Conservation (phyloP, 2,797 vertebrate genomes). For the Hydrophis major region DNA sequence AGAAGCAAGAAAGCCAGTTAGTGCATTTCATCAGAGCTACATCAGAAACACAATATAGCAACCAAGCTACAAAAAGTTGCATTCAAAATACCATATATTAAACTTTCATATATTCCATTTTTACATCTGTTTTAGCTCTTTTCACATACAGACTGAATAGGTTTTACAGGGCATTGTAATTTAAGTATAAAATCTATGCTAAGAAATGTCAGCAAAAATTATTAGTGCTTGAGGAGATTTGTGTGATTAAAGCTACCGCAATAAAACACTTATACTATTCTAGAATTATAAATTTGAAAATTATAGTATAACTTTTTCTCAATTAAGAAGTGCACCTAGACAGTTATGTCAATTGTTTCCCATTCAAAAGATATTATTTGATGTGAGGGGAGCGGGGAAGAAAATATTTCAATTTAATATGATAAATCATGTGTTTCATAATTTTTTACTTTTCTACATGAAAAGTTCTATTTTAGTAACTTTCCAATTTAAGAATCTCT, state of each 20-base stretch:
- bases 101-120: background rate
- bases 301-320: background rate
- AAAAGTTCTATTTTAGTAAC: background rate
- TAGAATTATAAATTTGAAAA: background rate
- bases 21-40: background rate
- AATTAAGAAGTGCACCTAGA: background rate
- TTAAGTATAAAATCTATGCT: background rate
- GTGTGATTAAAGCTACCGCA: background rate
- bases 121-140: background rate
- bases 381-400: background rate
- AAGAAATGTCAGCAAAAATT: background rate
- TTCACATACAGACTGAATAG: background rate
- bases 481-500: background rate
- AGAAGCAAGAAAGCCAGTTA: background rate
- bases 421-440: background rate
- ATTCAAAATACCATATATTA: background rate
- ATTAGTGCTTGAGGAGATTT: background rate
- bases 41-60: background rate
- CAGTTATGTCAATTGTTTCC: background rate
- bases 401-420: background rate
- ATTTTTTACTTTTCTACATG: background rate
- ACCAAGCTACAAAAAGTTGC: background rate
- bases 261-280: background rate
- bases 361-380: background rate
- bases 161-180: background rate